Evolutionary conservation across 1,140 invertebrate species (phyloP), one percentile per base, ranked within the genome.

Genomic region (Antheraea pernyi): DNA sequence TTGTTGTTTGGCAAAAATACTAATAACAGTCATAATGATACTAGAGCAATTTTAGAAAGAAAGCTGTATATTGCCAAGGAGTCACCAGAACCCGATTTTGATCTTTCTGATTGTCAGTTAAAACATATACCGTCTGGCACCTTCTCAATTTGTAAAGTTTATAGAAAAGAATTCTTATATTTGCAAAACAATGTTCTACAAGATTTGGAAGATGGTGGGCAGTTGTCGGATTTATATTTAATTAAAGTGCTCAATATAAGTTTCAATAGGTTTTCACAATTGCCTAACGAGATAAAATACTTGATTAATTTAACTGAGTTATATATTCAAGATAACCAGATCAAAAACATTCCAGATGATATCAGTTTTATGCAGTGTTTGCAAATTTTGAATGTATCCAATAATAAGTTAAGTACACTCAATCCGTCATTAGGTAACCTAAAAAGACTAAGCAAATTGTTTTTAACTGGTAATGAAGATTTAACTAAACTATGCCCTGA

Each of bases 71-170:
- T 96, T 93, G 96, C 96, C 19, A 94, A 95, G 82, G 96, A 97
- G 89, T 95, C 94, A 77, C 96, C 96, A 18, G 96, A 96, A 82
- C 94, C 95, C 68, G 90, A 95, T 62, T 97, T 96, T 84, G 96
- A 97, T 89, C 85, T 97, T 70, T 95, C 95, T 3, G 95, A 95
- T 71, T 97, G 96, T 89, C 92, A 93, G 75, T 92, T 97, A 63
- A 94, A 94, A 78, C 89, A 93, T 65, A 94, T 97, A 59, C 96
- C 96, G 22, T 92, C 94, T 66, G 96, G 96, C 64, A 95, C 96
- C 71, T 97, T 95, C 91, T 95, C 95, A 3, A 89, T 96, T 48
- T 97, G 96, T 85, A 95, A 95, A 86, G 95, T 97, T 59, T 95
- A 96, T 77, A 94, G 95, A 67, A 97, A 97, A 91, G 94, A 95